Percentiles rank a stretch among this genome's conserved stretches.
These are phyloP conservation scores for Heteronetta atricapilla DNA, from an alignment of 2,113 vertebrate genomes.

Conservation along the genomic window DNA sequence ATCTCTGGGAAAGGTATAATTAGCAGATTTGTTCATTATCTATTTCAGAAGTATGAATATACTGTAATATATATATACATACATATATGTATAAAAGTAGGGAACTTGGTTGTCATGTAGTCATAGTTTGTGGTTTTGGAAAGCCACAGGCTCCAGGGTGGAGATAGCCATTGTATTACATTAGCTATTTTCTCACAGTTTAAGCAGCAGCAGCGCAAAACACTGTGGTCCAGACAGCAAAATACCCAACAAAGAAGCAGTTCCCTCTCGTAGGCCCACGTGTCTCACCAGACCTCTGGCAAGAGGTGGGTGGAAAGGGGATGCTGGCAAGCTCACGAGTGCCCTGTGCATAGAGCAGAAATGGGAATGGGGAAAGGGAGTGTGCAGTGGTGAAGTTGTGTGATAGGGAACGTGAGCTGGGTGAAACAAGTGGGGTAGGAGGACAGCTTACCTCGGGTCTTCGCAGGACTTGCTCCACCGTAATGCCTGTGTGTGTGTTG, in stretches of 20 bases:
- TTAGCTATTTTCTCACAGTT: conserved; percentile 2
- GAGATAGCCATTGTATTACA: conserved; percentile 1
- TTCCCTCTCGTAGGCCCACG: not conserved
- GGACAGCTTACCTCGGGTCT: not conserved
- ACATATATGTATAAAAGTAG: not conserved
- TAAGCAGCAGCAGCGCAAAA: not conserved
- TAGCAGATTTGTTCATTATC: not conserved
- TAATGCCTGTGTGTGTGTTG: not conserved
- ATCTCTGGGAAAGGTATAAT: not conserved
- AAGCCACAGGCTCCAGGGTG: conserved; percentile 15
- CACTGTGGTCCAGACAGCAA: not conserved
- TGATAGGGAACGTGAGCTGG: not conserved
- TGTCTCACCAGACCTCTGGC: not conserved
- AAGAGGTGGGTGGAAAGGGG: not conserved
- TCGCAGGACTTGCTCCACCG: not conserved
- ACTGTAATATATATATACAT: not conserved
- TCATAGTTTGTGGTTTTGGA: conserved; percentile 16
- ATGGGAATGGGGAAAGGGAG: not conserved
- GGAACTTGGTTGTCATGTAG: not conserved
- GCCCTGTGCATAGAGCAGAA: not conserved
- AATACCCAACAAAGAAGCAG: not conserved
- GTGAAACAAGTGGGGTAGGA: not conserved
- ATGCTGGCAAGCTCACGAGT: not conserved
- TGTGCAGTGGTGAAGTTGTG: not conserved
- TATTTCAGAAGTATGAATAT: not conserved